Base-by-base conservation (phyloP, 1,140 invertebrate species). In the Macrobrachium rosenbergii region DNA sequence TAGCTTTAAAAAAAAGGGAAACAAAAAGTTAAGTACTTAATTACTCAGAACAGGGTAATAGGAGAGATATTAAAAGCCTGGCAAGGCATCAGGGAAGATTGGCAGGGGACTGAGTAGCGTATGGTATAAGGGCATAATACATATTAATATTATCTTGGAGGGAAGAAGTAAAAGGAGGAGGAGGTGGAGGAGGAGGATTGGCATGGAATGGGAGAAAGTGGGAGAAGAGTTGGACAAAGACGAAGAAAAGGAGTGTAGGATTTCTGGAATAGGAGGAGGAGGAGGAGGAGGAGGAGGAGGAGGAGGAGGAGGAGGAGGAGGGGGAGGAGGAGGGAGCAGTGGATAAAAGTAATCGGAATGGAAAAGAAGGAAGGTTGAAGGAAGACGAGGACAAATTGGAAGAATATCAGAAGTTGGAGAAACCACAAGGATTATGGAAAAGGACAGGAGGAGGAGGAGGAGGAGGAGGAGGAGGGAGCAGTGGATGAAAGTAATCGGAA, bases 81-180 rank as follows among this genome's bases (percentile, higher is more conserved):
- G 52, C 52, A 52, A 52, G 52, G 52, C 52, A 52, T 52, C 52
- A 52, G 52, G 8, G 52, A 69, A 69, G 64, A 69, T n/a, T n/a
- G 23, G 64, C n/a, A 69, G 64, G 64, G 23, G 64, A 28, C 64
- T 3, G 64, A 69, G 64, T n/a, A 69, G 64, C n/a, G 23, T n/a
- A 28, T 21, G 64, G 64, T 28, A 69, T 69, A 69, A 28, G 64
- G 23, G 64, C n/a, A 69, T 69, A 21, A 69, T 69, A 69, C 52
- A 52, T 52, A 52, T 52, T 52, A 52, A 52, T 52, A 52, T 52
- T 52, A 52, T 52, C 52, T 52, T 5, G 8, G 12, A 52, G 23
- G 52, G 23, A 45, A n/a, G 17, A 21, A 79, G 45, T 10, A 59
- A 7, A 21, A n/a, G 52, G 77, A 82, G 11, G 21, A 82, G 37